phyloP scores from a whole-genome alignment of 2,888 invertebrate species.

The Chironomus tentans region DNA sequence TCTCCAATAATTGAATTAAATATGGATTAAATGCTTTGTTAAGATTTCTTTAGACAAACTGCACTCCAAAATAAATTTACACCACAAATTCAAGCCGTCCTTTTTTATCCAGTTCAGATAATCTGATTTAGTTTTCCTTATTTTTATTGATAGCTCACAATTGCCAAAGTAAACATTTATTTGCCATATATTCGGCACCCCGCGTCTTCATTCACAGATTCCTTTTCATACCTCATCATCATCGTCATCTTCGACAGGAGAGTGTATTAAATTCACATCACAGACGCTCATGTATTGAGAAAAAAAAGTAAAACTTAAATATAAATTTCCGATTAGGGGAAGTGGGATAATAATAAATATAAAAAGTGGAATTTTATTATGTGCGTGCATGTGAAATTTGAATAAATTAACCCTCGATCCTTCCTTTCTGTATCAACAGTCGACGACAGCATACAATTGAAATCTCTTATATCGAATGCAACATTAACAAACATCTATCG shows the following conservation, averaged over 20 bases:
- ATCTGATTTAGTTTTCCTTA: background rate
- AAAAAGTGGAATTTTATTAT: background rate
- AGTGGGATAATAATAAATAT: no score
- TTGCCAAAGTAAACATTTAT: slow-evolving; percentile 10
- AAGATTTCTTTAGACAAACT: no score
- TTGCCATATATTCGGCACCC: slow-evolving; percentile 15
- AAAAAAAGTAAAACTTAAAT: background rate
- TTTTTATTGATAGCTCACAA: background rate
- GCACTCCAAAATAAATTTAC: no score
- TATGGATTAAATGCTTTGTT: no score
- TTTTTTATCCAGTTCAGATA: no score
- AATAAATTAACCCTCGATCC: slow-evolving; percentile 11
- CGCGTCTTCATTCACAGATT: slow-evolving; percentile 18
- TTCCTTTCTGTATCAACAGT: background rate
- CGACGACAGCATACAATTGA: background rate
- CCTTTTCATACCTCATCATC: background rate
- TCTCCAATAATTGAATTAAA: no score
- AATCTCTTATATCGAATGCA: background rate
- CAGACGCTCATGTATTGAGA: no score
- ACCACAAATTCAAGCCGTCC: no score
- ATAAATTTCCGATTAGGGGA: no score
- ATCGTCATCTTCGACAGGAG: no score
- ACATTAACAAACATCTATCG: background rate
- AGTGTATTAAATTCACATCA: no score
- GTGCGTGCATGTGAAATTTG: slow-evolving; percentile 22